A percentile compares a stretch with the other conserved stretches of the same genome.
Conservation (phyloP, 1,140 invertebrate species). For the Leptestheria dahalacensis region DNA sequence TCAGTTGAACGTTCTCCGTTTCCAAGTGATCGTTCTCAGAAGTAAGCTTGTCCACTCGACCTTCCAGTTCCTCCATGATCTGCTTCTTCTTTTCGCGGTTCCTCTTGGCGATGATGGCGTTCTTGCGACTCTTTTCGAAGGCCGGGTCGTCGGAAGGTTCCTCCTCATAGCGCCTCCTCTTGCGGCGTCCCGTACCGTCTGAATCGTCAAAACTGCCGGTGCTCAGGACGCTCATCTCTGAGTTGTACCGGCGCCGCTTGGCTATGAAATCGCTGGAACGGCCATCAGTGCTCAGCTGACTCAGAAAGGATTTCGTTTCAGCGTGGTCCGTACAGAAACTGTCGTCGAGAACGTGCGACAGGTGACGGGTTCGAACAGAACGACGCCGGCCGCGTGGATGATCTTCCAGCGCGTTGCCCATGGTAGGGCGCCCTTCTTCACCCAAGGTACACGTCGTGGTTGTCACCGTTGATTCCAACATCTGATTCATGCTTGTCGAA, state of each 20-base stretch:
- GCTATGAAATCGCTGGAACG: not conserved
- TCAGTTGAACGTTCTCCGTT: constrained; percentile 11
- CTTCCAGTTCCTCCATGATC: constrained; percentile 14
- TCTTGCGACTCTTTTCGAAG: constrained; percentile 18
- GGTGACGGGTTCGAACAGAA: not conserved
- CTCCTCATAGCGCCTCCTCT: constrained; percentile 19
- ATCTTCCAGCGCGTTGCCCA: not conserved
- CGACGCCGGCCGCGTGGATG: not conserved
- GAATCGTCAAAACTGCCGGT: constrained; percentile 4
- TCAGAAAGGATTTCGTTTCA: not conserved
- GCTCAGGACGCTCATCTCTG: not conserved
- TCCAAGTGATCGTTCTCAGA: constrained; percentile 7
- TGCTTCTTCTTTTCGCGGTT: constrained; percentile 20
- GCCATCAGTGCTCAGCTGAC: not conserved
- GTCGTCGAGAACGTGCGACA: not conserved
- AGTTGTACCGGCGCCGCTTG: not conserved
- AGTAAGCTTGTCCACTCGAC: constrained; percentile 6
- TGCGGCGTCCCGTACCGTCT: constrained; percentile 23
- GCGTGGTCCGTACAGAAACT: not conserved
- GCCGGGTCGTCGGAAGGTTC: constrained; percentile 16
- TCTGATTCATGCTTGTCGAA: not conserved
- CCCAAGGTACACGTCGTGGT: not conserved
- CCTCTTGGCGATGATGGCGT: constrained; percentile 21
- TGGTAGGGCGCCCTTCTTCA: too few species aligned
- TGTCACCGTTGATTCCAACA: not conserved